Percentiles rank a stretch among this genome's conserved stretches.
These are phyloP conservation scores for Aporrectodea caliginosa DNA, from an alignment of 1,140 invertebrate species.

Conservation along the genomic window DNA sequence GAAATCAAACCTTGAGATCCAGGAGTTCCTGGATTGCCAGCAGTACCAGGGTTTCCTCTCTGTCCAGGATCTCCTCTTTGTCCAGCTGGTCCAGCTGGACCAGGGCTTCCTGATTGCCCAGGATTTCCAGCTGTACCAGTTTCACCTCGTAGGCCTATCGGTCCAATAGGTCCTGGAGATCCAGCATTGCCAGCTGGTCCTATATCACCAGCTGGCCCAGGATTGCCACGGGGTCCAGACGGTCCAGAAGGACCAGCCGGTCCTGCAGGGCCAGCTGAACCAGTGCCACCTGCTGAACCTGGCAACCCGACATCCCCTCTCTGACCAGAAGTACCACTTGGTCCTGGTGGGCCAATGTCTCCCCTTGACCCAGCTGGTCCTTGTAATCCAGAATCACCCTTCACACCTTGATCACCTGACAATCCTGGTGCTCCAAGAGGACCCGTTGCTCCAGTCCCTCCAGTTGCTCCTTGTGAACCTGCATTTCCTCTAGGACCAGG, in stretches of 20 bases:
- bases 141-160: background rate
- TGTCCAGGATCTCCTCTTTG: conserved; percentile 34
- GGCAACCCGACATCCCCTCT: background rate
- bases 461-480: conserved; percentile 32
- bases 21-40: conserved; percentile 29
- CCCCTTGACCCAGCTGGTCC: background rate
- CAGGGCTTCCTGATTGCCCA: background rate
- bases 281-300: conserved; percentile 9
- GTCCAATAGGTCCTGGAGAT: background rate
- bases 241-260: background rate
- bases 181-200: background rate
- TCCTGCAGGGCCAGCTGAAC: background rate
- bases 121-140: conserved; percentile 4
- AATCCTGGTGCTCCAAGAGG: background rate
- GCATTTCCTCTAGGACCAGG: conserved; percentile 17
- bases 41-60: conserved; percentile 13
- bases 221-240: background rate
- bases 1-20: conserved; percentile 1
- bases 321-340: conserved; percentile 13
- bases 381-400: background rate
- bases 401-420: conserved; percentile 1
- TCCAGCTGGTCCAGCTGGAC: conserved; percentile 32
- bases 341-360: background rate
- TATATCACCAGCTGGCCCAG: background rate
- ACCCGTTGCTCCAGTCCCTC: conserved; percentile 34